Base-by-base conservation (phyloP, 2,113 vertebrate genomes). In the Pipra filicauda region DNA sequence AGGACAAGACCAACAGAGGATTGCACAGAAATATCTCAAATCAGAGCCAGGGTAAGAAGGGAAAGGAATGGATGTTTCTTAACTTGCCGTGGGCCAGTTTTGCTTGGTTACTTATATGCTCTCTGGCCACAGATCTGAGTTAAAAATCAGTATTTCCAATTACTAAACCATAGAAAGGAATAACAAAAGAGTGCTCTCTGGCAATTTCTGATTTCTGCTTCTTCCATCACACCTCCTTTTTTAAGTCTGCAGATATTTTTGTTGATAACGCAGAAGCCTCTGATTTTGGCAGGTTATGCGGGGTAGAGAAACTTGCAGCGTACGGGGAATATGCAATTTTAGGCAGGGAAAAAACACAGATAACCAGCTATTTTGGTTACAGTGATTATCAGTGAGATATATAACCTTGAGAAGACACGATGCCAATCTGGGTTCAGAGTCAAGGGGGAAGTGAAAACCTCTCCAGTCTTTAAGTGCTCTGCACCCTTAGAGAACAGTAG, bases 191-290 rank as follows among this genome's bases (percentile, higher is more conserved):
- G 24, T 37, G 49, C 52, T 52, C 70, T 54, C 80, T 8, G 41
- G 15, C 62, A 84, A 85, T 78, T 92, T 71, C 65, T 66, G 62
- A 76, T 88, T 92, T 71, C 84, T 91, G 84, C 66, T 11, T 57
- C 58, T 92, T 82, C 75, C 74, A 69, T 89, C 61, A 37, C 21
- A 35, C 70, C 57, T 86, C 75, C 55, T 74, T 18, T 74, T 91
- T 89, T 72, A 93, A 82, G 65, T 75, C 81, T 85, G 96, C 95
- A 94, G 91, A 93, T 91, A 81, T 85, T 95, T 94, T 69, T 85
- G 84, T 93, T 89, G 95, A 91, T 96, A 96, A 76, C 0, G 35
- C 89, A 97, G 61, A 93, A 95, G 69, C 48, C 65, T 11, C 6
- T 57, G 83, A 67, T 95, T 93, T 93, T 96, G 94, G 96, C 91